These are phyloP conservation scores for Agonopterix arenella DNA, from an alignment of 2,888 invertebrate species.

Conservation along the genomic window DNA sequence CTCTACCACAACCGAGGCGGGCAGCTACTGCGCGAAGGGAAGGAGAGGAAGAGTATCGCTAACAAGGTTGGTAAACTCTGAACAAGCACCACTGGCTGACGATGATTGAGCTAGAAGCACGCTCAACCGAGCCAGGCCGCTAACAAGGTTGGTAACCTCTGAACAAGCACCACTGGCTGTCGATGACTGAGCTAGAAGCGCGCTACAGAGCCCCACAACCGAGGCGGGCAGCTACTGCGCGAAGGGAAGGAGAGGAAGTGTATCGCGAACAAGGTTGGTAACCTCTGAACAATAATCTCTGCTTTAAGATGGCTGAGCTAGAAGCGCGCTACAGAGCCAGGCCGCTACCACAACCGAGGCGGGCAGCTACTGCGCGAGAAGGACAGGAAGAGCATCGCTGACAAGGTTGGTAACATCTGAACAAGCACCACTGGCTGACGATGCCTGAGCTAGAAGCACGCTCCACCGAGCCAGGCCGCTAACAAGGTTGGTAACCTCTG, in stretches of 20 bases:
- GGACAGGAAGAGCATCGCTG: constrained; percentile 86
- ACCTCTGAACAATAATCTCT: too few species aligned
- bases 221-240: constrained; percentile 89
- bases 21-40: constrained; percentile 89
- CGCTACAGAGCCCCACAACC: constrained; percentile 89
- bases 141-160: constrained; percentile 60
- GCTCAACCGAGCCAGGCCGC: constrained; percentile 87
- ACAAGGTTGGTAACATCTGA: constrained; percentile 33
- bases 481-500: constrained; percentile 45
- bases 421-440: constrained; percentile 68
- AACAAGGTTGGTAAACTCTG: constrained; percentile 45
- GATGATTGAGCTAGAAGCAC: constrained; percentile 84
- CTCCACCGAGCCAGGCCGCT: constrained; percentile 87
- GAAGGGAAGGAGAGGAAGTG: constrained; percentile 93
- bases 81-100: constrained; percentile 68
- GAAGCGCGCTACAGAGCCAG: constrained; percentile 87
- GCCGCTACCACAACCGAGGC: constrained; percentile 91
- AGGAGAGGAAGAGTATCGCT: constrained; percentile 86
- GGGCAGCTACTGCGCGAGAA: constrained; percentile 90
- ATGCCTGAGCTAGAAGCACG: constrained; percentile 85
- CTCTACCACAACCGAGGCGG: constrained; percentile 93
- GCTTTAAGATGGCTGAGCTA: constrained; percentile 85
- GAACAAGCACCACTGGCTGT: constrained; percentile 80
- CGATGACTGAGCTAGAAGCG: constrained; percentile 85
- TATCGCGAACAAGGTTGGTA: constrained; percentile 72